A percentile compares a stretch with the other conserved stretches of the same genome.
Conservation (phyloP, 2,797 vertebrate species). For the Lagorchestes hirsutus region DNA sequence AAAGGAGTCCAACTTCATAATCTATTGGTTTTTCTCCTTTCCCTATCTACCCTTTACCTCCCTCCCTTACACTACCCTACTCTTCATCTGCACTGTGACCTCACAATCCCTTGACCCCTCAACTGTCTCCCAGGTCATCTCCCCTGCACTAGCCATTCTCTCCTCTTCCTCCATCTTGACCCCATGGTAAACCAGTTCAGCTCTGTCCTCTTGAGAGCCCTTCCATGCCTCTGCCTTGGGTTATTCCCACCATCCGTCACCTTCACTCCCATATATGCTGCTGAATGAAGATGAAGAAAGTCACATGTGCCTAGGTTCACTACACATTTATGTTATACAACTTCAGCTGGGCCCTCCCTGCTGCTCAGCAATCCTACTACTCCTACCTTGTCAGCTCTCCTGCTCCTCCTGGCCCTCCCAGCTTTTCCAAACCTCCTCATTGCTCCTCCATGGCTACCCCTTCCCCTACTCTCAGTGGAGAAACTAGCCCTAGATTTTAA, state of each 20-base stretch:
- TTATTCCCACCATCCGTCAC: not conserved
- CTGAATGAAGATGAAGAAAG: not conserved
- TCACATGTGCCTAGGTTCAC: not conserved
- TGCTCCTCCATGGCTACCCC: not conserved
- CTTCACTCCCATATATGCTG: not conserved
- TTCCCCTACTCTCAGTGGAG: not conserved
- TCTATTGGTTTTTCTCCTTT: not conserved
- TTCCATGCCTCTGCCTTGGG: not conserved
- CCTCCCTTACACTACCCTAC: not conserved
- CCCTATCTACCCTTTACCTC: not conserved
- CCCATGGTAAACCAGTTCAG: not conserved
- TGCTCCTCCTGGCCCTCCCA: too few relatives aligned
- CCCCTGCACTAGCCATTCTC: not conserved
- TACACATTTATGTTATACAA: not conserved
- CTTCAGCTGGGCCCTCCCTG: not conserved
- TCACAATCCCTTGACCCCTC: not conserved
- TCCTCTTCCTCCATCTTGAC: not conserved
- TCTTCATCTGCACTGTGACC: not conserved
- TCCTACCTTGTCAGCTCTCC: not conserved
- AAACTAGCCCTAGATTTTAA: not conserved
- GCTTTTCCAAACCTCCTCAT: not conserved
- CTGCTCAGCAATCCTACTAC: not conserved
- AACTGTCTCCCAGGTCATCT: not conserved
- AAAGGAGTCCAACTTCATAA: not conserved
- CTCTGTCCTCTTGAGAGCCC: not conserved